Base-by-base conservation (phyloP, 2,888 invertebrate genomes). In the Lordiphosa fenestrarum region DNA sequence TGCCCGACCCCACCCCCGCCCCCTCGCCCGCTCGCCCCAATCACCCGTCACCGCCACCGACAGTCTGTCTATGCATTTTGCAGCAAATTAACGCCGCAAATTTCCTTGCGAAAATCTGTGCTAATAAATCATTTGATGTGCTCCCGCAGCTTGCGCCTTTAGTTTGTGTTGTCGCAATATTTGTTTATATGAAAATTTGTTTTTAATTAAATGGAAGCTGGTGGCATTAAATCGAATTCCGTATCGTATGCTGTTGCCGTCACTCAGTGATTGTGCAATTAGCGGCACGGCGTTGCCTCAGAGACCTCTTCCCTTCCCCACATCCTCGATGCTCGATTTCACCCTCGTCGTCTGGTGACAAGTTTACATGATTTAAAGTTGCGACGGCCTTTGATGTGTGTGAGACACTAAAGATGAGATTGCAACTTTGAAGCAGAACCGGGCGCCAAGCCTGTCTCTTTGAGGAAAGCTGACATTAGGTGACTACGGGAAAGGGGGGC, bases 191-290 rank as follows among this genome's bases (percentile, higher is more conserved):
- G 60, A 62, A 60, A 70, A 66, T 80, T 69, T 62, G 83, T 61
- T 62, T 80, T 84, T 80, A 80, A 85, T 80, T 80, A 80, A 85
- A 81, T 73, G 71, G 67, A 71, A 53, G 62, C 33, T 35, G 46
- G 47, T 40, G 59, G 65, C 63, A 54, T 56, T 56, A 77, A 70
- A 73, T 77, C 73, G 69, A 62, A 80, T 63, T 70, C 70, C 73
- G 61, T 62, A 75, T 63, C 53, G 52, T 71, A 66, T 71, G 69
- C 69, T 84, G 83, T 68, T 78, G 80, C 71, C 84, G 75, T 68
- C 84, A 82, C 67, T 85, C 85, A 78, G 25, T 75, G 81, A 85
- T 83, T 71, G 83, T 85, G 77, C 85, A 85, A 85, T 83, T 85
- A 85, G 85, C 83, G 60, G 61, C 53, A 19, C 46, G 40, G 48